phyloP scores from a whole-genome alignment of 2,888 invertebrate species.

The Aspidapion aeneum region DNA sequence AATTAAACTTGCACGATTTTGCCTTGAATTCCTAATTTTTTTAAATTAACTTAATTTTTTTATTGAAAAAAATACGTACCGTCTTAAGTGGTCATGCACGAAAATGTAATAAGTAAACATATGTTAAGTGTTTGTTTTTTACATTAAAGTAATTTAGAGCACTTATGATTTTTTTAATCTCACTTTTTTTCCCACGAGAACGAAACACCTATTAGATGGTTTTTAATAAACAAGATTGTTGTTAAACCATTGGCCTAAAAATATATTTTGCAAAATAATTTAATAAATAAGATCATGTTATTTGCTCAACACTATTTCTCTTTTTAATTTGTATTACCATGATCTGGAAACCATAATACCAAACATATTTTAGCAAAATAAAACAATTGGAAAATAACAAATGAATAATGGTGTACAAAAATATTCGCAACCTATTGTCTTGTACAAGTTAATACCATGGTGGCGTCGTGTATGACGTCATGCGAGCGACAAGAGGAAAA shows the following conservation, averaged over 20 bases:
- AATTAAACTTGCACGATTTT: background rate
- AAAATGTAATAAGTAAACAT: background rate
- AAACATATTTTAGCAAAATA: too few species aligned
- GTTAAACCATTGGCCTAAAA: too few species aligned
- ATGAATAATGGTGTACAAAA: too few species aligned
- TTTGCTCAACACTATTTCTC: background rate
- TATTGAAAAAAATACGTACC: background rate
- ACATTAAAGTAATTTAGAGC: background rate
- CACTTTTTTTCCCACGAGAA: background rate
- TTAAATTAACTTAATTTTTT: background rate
- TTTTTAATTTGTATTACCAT: background rate
- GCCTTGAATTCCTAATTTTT: background rate
- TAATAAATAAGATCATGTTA: background rate
- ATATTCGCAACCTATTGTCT: too few species aligned
- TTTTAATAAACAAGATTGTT: too few species aligned
- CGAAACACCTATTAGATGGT: too few species aligned
- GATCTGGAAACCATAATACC: too few species aligned
- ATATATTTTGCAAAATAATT: too few species aligned
- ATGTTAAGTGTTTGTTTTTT: background rate
- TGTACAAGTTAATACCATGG: too few species aligned
- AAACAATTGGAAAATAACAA: too few species aligned
- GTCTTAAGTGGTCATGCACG: background rate
- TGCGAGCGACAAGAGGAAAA: too few species aligned
- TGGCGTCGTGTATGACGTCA: too few species aligned
- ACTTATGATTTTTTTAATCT: background rate